A percentile compares a stretch with the other conserved stretches of the same genome.
Conservation (phyloP, 2,888 invertebrate genomes). For the Harmothoe impar region DNA sequence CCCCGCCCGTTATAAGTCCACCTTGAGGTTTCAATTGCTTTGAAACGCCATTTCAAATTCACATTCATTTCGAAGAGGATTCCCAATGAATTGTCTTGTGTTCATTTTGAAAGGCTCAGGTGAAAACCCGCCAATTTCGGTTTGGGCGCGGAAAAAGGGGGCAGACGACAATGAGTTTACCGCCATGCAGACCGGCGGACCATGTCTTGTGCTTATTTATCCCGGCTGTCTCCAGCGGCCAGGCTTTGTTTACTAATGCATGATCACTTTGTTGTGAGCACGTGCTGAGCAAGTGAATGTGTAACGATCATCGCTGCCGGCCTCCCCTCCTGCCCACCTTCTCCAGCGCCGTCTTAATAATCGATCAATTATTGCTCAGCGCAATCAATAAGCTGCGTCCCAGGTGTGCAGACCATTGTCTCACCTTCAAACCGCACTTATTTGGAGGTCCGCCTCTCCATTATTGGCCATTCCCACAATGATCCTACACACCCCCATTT, state of each 20-base stretch:
- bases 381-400: conserved; percentile 23
- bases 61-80: conserved; percentile 15
- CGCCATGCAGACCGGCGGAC: conserved; percentile 36
- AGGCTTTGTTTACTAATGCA: conserved; percentile 62
- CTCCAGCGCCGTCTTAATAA: conserved; percentile 46
- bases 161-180: conserved; percentile 55
- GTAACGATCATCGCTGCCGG: conserved; percentile 44
- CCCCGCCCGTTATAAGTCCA: not conserved
- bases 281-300: conserved; percentile 61
- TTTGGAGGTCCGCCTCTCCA: not conserved
- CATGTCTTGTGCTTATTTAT: conserved; percentile 63
- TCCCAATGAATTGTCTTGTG: conserved; percentile 11
- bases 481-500: conserved; percentile 8
- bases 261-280: conserved; percentile 61
- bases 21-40: conserved; percentile 24
- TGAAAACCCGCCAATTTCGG: not conserved
- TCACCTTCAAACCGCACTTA: conserved; percentile 37
- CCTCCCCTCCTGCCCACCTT: not conserved
- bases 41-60: conserved; percentile 29
- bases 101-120: not conserved
- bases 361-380: conserved; percentile 60
- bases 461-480: conserved; percentile 2
- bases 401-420: conserved; percentile 38
- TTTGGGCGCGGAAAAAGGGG: not conserved
- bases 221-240: conserved; percentile 37